Conservation (phyloP, 2,797 vertebrate genomes). For the Monodelphis domestica region DNA sequence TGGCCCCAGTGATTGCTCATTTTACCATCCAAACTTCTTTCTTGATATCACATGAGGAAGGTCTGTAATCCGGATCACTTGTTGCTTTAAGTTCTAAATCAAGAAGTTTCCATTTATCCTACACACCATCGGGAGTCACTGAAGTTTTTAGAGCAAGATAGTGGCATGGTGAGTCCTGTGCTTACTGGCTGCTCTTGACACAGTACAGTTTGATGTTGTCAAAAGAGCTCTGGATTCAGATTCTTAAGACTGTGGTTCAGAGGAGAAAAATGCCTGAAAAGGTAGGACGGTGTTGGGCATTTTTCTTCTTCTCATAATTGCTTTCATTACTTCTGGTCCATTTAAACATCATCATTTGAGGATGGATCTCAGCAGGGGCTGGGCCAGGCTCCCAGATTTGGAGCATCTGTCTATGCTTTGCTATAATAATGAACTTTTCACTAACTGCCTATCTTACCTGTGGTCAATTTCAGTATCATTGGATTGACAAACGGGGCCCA, state of each 20-base stretch:
- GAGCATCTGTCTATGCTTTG: neutral
- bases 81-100: neutral
- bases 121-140: neutral
- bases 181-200: neutral
- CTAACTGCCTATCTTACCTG: constrained; percentile 30
- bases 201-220: neutral
- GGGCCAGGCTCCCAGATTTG: neutral
- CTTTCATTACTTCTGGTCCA: neutral
- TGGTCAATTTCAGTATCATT: constrained; percentile 20
- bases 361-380: neutral
- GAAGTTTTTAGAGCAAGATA: neutral
- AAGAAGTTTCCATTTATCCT: neutral
- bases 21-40: neutral
- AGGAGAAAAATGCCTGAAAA: neutral
- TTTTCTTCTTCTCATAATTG: constrained; percentile 8
- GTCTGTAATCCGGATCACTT: neutral
- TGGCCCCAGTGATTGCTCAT: neutral
- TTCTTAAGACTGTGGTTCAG: neutral
- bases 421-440: constrained; percentile 27
- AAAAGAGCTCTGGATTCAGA: neutral
- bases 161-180: neutral
- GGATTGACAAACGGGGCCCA: constrained; percentile 1
- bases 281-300: neutral
- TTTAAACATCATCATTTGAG: neutral
- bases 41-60: neutral